Base-by-base conservation (phyloP, 2,113 vertebrate species). In the Rhinoderma darwinii region DNA sequence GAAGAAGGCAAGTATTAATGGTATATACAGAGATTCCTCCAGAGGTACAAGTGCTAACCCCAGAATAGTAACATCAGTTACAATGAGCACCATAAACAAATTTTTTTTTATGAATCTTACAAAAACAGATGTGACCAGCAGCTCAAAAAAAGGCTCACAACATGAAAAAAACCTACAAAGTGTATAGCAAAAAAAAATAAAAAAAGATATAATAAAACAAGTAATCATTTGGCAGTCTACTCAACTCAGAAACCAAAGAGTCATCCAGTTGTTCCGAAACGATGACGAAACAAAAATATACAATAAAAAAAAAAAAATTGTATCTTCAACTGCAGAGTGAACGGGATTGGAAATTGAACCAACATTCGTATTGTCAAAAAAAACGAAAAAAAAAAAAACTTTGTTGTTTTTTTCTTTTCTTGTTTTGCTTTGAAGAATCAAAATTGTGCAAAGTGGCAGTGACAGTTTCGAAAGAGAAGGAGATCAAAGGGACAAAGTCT, bases 341-440 rank as follows among this genome's bases (percentile, higher is more conserved):
- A 96, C 95, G 94, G 93, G 94, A 97, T 93, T 96, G 94, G 96
- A 96, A 95, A 95, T 95, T 96, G 97, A 97, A 95, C 96, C 96
- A 97, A 99, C 98, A 99, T 99, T 99, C 98, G 97, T 97, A 97
- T 98, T 93, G 98, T 99, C 97, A 98, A 98, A 95, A 92, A 50
- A 61, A 27, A n/a, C n/a, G n/a, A 61, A 61, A 20, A 70, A 70
- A 4, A 72, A 37, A 37, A 93, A 94, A 91, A 94, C 93, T 89
- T 93, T 88, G 93, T 91, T 92, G 91, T 88, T 89, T 89, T 93
- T 92, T 91, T 91, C 84, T 90, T 89, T 56, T 79, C 18, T 35
- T 92, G 88, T 94, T 92, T 92, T 91, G 88, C 89, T 89, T 88
- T 87, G 90, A 93, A 93, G 93, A 95, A 93, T 93, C 92, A 94